These are phyloP conservation scores for Leucopsar rothschildi DNA, from an alignment of 2,113 vertebrate genomes.

Conservation along the genomic window DNA sequence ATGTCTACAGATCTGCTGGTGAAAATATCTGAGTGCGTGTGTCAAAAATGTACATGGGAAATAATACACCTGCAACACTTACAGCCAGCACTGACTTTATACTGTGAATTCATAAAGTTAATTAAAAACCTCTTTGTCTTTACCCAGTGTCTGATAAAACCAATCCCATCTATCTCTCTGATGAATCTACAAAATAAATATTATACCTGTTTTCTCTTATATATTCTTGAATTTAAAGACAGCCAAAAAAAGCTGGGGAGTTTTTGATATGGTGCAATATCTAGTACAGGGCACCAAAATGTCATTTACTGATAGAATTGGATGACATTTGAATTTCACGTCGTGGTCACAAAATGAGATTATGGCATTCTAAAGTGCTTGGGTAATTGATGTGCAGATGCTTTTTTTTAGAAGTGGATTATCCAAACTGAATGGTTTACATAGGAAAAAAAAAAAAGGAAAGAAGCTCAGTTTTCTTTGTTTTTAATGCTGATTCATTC, in stretches of 20 bases:
- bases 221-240: neutral
- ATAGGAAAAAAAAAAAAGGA: neutral
- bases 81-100: neutral
- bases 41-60: neutral
- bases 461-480: neutral
- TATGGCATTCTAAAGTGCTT: neutral
- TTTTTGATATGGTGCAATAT: neutral
- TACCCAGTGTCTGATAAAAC: neutral
- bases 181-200: neutral
- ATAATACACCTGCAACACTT: neutral
- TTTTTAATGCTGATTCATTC: slow-evolving; percentile 1
- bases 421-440: neutral
- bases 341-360: slow-evolving; percentile 25
- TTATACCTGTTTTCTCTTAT: neutral
- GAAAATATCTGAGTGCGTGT: neutral
- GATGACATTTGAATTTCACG: slow-evolving; percentile 36
- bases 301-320: neutral
- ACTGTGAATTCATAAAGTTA: neutral
- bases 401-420: neutral
- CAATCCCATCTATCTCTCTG: neutral
- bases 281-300: neutral
- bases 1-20: neutral
- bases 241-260: neutral
- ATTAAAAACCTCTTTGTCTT: neutral
- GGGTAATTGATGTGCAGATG: neutral